These are phyloP conservation scores for Folsomia candida DNA, from an alignment of 2,888 invertebrate species.

Conservation along the genomic window DNA sequence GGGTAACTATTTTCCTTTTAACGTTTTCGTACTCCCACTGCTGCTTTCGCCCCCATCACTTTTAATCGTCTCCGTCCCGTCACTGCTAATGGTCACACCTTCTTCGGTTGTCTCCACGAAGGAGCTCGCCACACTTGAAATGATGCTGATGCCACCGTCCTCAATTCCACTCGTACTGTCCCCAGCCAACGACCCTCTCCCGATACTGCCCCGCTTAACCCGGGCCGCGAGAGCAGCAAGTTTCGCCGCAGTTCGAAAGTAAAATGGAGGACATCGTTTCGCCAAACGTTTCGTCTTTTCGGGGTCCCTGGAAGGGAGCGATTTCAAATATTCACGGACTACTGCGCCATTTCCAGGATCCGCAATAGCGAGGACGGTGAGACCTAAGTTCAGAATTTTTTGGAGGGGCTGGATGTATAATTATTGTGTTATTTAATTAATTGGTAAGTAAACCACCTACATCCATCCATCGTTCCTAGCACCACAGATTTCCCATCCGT, in stretches of 20 bases:
- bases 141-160: background rate
- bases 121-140: background rate
- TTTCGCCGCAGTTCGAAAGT: slow-evolving; percentile 47
- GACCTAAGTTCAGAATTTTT: background rate
- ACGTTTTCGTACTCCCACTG: background rate
- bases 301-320: slow-evolving; percentile 70
- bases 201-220: background rate
- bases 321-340: slow-evolving; percentile 61
- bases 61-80: background rate
- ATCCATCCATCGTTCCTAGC: slow-evolving; percentile 89
- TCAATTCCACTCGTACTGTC: background rate
- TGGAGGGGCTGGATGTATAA: too few species aligned
- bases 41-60: background rate
- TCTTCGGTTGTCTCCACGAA: background rate
- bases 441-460: slow-evolving; percentile 55
- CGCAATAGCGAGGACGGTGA: slow-evolving; percentile 66
- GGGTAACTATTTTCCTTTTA: background rate
- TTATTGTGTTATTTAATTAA: too few species aligned
- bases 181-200: background rate
- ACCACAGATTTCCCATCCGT: slow-evolving; percentile 79
- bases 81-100: background rate
- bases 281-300: slow-evolving; percentile 51
- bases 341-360: slow-evolving; percentile 68
- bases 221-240: slow-evolving; percentile 43
- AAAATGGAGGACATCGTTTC: slow-evolving; percentile 40